A percentile compares a stretch with the other conserved stretches of the same genome.
Evolutionary conservation across 2,888 invertebrate species (phyloP).

Genomic region (Tridacna gigas): DNA sequence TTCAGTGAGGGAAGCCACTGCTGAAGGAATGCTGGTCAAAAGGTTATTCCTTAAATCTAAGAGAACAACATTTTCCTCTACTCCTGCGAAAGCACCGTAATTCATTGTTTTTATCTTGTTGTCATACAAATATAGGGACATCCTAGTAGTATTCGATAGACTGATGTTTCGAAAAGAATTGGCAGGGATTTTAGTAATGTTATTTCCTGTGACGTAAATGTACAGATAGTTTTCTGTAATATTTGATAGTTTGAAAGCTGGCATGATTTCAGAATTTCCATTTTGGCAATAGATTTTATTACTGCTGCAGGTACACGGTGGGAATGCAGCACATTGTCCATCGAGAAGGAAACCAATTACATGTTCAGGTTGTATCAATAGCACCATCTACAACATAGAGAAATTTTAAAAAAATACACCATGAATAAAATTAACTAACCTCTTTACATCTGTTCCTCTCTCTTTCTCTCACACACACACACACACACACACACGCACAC

Average conservation of each 20-base stretch:
- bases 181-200: neutral
- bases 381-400: too few species aligned
- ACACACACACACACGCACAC: too few species aligned
- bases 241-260: neutral
- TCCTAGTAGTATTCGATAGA: neutral
- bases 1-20: neutral
- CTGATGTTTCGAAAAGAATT: neutral
- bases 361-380: too few species aligned
- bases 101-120: neutral
- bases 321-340: too few species aligned
- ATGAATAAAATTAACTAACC: too few species aligned
- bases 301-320: too few species aligned
- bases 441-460: too few species aligned
- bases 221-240: neutral
- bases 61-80: neutral
- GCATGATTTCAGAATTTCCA: neutral
- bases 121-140: neutral
- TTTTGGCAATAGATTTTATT: too few species aligned
- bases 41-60: neutral
- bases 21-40: neutral
- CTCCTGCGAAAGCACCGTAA: neutral
- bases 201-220: neutral
- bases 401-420: too few species aligned
- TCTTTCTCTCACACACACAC: too few species aligned
- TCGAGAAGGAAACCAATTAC: too few species aligned